Percentiles rank a stretch among this genome's conserved stretches.
Evolutionary conservation across 2,113 vertebrate species (phyloP).

Genomic region (Trochalopteron elliotii): DNA sequence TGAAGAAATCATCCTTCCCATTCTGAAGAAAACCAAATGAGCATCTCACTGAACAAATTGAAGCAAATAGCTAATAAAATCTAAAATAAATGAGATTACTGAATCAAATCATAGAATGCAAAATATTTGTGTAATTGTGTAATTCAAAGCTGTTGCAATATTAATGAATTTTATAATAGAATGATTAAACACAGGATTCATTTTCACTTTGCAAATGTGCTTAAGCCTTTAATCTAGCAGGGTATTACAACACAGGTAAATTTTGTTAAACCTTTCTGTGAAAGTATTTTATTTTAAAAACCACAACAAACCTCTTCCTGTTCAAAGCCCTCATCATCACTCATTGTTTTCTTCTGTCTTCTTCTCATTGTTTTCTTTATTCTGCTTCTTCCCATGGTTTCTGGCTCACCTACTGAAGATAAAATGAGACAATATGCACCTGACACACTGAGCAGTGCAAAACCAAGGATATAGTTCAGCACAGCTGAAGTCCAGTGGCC

Average conservation of each 20-base stretch:
- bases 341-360: not conserved
- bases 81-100: conserved; percentile 40
- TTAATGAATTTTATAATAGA: conserved; percentile 52
- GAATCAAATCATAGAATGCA: conserved; percentile 24
- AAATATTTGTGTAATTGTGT: conserved; percentile 67
- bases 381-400: not conserved
- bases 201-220: conserved; percentile 42
- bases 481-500: not conserved
- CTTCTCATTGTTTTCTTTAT: not conserved
- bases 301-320: not conserved
- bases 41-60: conserved; percentile 19
- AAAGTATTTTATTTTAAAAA: conserved; percentile 26
- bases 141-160: conserved; percentile 50
- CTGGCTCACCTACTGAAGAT: not conserved
- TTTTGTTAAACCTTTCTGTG: conserved; percentile 20
- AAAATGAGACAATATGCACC: not conserved
- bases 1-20: conserved; percentile 19
- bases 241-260: not conserved
- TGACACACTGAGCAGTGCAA: not conserved
- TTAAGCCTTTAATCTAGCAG: conserved; percentile 48
- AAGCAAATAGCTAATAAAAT: conserved; percentile 57
- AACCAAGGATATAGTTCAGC: not conserved
- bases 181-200: conserved; percentile 47
- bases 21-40: conserved; percentile 10
- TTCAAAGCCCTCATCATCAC: not conserved